Conservation (phyloP, 2,113 vertebrate species). For the Oophaga pumilio region DNA sequence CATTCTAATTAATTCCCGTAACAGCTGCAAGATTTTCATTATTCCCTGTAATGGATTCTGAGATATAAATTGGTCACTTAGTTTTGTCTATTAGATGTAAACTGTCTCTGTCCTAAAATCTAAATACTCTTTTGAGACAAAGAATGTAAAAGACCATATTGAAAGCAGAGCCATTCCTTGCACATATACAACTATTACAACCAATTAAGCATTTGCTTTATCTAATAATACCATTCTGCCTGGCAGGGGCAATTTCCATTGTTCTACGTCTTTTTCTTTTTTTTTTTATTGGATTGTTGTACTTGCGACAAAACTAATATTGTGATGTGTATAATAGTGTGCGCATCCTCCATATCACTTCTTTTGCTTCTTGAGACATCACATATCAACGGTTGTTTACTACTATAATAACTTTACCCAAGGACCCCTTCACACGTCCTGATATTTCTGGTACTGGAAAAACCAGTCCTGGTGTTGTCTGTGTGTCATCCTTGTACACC, state of each 20-base stretch:
- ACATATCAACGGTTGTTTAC: no score
- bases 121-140: conserved; percentile 44
- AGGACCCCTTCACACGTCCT: no score
- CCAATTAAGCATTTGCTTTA: conserved; percentile 31
- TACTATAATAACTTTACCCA: no score
- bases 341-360: no score
- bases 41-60: conserved; percentile 49
- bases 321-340: not conserved
- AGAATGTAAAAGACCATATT: conserved; percentile 33
- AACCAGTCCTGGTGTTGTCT: no score
- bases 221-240: not conserved
- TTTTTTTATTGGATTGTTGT: not conserved
- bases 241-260: not conserved
- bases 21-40: conserved; percentile 51
- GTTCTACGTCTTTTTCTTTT: not conserved
- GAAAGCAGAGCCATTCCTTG: not conserved
- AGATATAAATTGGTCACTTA: conserved; percentile 49
- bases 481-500: no score
- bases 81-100: conserved; percentile 48
- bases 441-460: no score
- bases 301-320: not conserved
- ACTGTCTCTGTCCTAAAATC: conserved; percentile 45
- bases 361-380: no score
- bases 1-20: conserved; percentile 49
- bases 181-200: conserved; percentile 38